Base-by-base conservation (phyloP, 1,140 invertebrate species). In the Alviniconcha marisindica region DNA sequence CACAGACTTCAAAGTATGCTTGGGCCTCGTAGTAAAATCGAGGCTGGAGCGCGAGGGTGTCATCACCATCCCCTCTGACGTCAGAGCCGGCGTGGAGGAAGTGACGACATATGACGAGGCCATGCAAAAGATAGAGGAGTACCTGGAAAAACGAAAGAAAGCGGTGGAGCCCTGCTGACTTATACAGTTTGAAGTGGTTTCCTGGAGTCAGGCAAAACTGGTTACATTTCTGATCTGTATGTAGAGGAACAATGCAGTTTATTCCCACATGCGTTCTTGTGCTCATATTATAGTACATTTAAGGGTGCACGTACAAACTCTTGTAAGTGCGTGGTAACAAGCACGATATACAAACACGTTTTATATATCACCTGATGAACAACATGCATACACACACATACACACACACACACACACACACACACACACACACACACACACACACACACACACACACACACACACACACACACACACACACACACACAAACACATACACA, bases 1-100 rank as follows among this genome's bases (percentile, higher is more conserved):
- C 60, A 90, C 89, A 15, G 88, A 90, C 71, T 87, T 88, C 48
- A 85, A 84, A 56, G 66, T 85, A 1, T 90, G 90, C 82, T 66
- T 90, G 3, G 78, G 87, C 18, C 54, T 88, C n/a, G 88, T 89
- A 2, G 81, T 90, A 2, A 79, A 89, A 76, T 33, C 87, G 31
- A 85, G 80, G 51, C 82, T 90, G 69, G 85, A 86, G 24, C 78
- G 87, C 40, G 85, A 89, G 15, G 90, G 90, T 0, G 73, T 81
- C n/a, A 76, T 90, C 28, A 66, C 63, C 38, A 48, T 89, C 1
- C 86, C 88, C 1, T 87, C 82, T n/a, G 82, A 88, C 28, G 56
- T 82, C n/a, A 51, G 76, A n/a, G 51, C 71, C 18, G 87, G 87
- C 0, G 86, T 89, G 42, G 84, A 87, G 77, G 54, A 86, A 76